phyloP scores from a whole-genome alignment of 2,797 vertebrate genomes.

The Lacerta agilis region DNA sequence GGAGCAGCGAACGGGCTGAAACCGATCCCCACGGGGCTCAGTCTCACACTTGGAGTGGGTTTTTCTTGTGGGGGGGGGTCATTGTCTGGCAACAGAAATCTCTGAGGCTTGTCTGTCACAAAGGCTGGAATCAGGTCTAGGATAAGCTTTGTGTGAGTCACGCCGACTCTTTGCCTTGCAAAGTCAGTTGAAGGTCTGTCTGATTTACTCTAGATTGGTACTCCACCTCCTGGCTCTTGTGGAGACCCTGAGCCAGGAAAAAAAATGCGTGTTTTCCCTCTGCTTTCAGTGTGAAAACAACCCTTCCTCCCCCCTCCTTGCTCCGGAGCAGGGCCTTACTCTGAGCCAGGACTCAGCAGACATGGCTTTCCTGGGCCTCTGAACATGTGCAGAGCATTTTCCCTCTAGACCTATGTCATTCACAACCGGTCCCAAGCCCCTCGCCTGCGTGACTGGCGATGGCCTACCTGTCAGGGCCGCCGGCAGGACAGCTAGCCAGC shows the following conservation, averaged over 20 bases:
- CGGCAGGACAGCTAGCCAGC: not conserved
- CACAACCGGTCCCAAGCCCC: not conserved
- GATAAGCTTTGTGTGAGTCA: not conserved
- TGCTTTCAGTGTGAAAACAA: not conserved
- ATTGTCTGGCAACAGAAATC: too few relatives aligned
- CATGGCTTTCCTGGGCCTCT: not conserved
- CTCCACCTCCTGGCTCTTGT: not conserved
- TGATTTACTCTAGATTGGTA: too few relatives aligned
- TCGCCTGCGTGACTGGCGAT: too few relatives aligned
- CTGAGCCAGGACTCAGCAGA: not conserved
- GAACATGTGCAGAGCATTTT: not conserved
- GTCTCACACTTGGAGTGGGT: too few relatives aligned
- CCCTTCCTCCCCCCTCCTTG: not conserved
- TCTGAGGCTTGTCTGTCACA: not conserved
- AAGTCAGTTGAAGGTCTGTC: not conserved
- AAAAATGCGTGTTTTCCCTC: too few relatives aligned
- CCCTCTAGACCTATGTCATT: not conserved
- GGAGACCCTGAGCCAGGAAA: constrained; percentile 18
- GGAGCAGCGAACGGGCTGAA: not conserved
- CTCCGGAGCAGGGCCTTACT: not conserved
- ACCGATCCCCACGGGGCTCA: not conserved
- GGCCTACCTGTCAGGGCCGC: too few relatives aligned
- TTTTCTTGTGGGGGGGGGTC: too few relatives aligned
- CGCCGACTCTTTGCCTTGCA: not conserved
- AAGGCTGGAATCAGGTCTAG: not conserved